These are phyloP conservation scores for Hedychridium roseum DNA, from an alignment of 2,888 invertebrate genomes.

Conservation along the genomic window DNA sequence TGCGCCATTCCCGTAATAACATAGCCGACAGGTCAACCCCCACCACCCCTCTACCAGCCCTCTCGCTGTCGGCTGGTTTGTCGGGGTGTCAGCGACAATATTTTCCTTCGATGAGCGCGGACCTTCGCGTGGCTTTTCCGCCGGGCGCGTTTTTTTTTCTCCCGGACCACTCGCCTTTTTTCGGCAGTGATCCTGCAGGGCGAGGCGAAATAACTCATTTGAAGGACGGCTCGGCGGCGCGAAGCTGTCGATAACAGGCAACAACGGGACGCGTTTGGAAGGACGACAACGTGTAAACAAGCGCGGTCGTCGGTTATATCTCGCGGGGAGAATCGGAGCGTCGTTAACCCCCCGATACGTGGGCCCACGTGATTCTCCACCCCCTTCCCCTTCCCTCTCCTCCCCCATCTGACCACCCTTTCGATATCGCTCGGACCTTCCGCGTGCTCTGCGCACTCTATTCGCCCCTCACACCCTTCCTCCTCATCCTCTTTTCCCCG, in stretches of 20 bases:
- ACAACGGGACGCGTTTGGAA: conserved; percentile 31
- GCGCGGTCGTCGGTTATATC: conserved; percentile 42
- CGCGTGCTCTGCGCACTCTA: conserved; percentile 15
- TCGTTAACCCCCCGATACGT: conserved; percentile 37
- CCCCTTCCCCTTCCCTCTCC: conserved; percentile 4
- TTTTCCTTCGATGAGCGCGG: conserved; percentile 40
- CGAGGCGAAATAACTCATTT: conserved; percentile 45
- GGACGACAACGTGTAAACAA: conserved; percentile 55
- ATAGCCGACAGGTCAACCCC: conserved; percentile 32
- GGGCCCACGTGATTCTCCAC: not conserved
- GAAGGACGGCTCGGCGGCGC: conserved; percentile 46
- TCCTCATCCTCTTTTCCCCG: not conserved
- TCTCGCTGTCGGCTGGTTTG: conserved; percentile 7
- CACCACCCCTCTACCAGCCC: not conserved
- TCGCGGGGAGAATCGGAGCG: conserved; percentile 48
- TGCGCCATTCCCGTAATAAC: conserved; percentile 33
- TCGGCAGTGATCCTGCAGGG: not conserved
- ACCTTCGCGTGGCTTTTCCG: too few species aligned
- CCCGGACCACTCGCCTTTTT: not conserved
- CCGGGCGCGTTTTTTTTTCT: conserved; percentile 7
- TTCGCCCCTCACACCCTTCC: not conserved
- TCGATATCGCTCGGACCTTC: conserved; percentile 6
- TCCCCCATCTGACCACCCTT: too few species aligned
- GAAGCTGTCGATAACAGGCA: conserved; percentile 56
- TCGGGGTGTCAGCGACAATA: conserved; percentile 42